phyloP scores from a whole-genome alignment of 2,113 vertebrate genomes.

The Sclerurus mexicanus region DNA sequence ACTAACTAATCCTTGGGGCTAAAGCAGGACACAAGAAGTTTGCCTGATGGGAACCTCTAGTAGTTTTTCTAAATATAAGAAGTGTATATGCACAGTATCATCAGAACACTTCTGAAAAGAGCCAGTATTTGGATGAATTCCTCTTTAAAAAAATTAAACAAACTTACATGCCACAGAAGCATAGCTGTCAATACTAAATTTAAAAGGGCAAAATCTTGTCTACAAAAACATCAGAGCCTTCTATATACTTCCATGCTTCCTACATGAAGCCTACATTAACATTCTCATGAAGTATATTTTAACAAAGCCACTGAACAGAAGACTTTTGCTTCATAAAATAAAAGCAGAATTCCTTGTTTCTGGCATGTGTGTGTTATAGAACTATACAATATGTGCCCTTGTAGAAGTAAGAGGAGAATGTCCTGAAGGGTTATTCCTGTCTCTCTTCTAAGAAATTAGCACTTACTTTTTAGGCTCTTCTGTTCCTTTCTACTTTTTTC shows the following conservation, averaged over 20 bases:
- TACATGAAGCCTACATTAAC: not conserved
- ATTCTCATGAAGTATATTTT: not conserved
- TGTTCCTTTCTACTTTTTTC: constrained; percentile 81
- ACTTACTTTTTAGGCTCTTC: constrained; percentile 82
- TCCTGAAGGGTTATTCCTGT: not conserved
- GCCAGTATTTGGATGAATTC: not conserved
- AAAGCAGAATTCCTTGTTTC: not conserved
- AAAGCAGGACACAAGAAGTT: not conserved
- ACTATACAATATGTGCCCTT: not conserved
- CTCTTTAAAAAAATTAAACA: not conserved
- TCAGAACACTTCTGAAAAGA: not conserved
- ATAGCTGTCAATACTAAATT: not conserved
- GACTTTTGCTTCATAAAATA: not conserved
- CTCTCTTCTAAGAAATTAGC: not conserved
- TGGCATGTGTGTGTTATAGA: not conserved
- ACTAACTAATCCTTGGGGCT: not conserved
- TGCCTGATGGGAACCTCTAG: not conserved
- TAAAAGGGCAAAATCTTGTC: not conserved
- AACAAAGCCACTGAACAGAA: not conserved
- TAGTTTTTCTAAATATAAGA: not conserved
- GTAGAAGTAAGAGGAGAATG: not conserved
- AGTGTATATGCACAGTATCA: fast-evolving
- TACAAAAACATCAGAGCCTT: not conserved
- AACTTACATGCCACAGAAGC: not conserved
- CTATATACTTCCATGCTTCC: not conserved